Evolutionary conservation across 2,797 vertebrate species (phyloP), one percentile per base, ranked within the genome.

Genomic region (Chanos chanos): DNA sequence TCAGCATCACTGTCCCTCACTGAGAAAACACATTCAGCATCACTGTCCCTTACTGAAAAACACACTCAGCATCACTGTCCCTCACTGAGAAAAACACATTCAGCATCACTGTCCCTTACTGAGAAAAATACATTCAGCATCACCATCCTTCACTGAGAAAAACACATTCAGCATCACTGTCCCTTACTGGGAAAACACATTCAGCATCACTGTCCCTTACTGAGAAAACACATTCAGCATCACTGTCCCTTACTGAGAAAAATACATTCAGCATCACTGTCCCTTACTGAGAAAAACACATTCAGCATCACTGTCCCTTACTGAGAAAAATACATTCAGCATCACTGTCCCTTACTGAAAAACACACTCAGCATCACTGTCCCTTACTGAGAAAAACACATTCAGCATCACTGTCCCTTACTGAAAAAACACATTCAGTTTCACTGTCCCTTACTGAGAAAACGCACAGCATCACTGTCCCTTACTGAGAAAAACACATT

Each of bases 151-250:
- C 3, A 33, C 5, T 13, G 9, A 25, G 16, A 60, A 34, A 28
- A 31, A 36, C 40, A 7, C 9, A 12, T 12, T 7, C 28, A 31
- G 37, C 36, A 3, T 40, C 22, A 39, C n/a, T n/a, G n/a, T n/a
- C n/a, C n/a, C n/a, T n/a, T n/a, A n/a, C n/a, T n/a, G n/a, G n/a
- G n/a, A n/a, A n/a, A n/a, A n/a, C n/a, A n/a, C n/a, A n/a, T n/a
- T n/a, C n/a, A n/a, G n/a, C 0, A 95, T 99, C 77, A 99, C 99
- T 81, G 99, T 98, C 70, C 96, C 96, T 1, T 93, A 94, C 65
- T 81, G 93, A 84, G 93, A 92, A 70, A 75, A 87, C n/a, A n/a
- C n/a, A n/a, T 19, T 8, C 6, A 8, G 9, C 16, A 7, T 45
- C 4, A 7, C 2, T 1, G 21, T 7, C 36, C 31, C 18, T 36